These are phyloP conservation scores for Acrobasis consociella DNA, from an alignment of 2,888 invertebrate genomes.

Conservation along the genomic window DNA sequence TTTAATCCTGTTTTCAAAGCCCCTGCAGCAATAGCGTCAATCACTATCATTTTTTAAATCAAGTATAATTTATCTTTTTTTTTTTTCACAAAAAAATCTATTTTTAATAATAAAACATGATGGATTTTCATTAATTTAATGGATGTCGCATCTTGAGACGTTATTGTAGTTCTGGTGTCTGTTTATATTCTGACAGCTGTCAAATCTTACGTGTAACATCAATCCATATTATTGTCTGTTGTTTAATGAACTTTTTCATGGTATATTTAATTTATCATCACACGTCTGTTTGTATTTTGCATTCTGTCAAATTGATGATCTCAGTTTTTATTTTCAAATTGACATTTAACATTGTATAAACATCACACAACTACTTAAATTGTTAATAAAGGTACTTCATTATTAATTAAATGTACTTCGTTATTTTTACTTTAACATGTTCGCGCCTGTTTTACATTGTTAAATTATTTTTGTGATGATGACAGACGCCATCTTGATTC, in stretches of 20 bases:
- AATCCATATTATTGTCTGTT: background rate
- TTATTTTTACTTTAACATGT: no score
- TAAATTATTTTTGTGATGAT: background rate
- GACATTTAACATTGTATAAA: no score
- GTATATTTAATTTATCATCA: background rate
- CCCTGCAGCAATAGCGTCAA: background rate
- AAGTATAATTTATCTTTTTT: background rate
- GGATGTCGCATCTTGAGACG: background rate
- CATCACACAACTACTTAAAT: no score
- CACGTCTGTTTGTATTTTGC: no score
- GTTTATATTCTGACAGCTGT: conserved; percentile 13
- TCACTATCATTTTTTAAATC: background rate
- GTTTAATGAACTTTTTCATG: background rate
- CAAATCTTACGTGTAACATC: background rate
- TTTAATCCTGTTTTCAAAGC: background rate
- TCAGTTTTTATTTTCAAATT: background rate
- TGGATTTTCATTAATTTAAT: no score
- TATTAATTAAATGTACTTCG: background rate
- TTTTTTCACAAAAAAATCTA: background rate
- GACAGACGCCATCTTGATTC: conserved; percentile 1
- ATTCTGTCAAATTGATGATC: no score
- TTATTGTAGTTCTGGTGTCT: conserved; percentile 5
- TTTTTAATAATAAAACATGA: background rate
- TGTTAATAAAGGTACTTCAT: background rate
- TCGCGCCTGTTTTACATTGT: background rate